Evolutionary conservation across 1,140 invertebrate genomes (phyloP), one percentile per base, ranked within the genome.

Genomic region (Homarus americanus): DNA sequence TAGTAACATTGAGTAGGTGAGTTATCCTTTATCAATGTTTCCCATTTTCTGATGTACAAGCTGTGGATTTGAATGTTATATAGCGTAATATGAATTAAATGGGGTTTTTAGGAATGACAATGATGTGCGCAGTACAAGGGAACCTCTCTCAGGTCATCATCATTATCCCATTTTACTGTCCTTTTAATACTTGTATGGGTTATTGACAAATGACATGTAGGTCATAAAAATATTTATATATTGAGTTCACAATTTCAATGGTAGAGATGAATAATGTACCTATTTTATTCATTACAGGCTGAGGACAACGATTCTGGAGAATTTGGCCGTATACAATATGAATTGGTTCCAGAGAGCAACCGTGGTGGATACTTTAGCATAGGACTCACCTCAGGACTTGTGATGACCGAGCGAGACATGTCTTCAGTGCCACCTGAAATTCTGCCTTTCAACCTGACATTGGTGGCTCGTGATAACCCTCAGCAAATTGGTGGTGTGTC

Each of bases 291-390:
- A 72, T 73, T 49, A 44, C 82, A 92, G 91, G 91, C 91, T 34
- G 24, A 76, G 34, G 91, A 92, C 80, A 84, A 87, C 32, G 91
- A 92, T 69, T 79, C 82, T 28, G 80, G 86, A 32, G 66, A 83
- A 20, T 82, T 87, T 82, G 85, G 85, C 12, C 34, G 5, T 4
- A 53, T 92, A 41, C 49, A 84, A 38, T 92, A 92, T 73, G 58
- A 75, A 15, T 58, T 92, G 44, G 80, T 92, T 34, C 91, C 91
- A 9, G 87, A 92, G 69, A 89, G 91, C 63, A 92, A 92, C 86
- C 82, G 91, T 1, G 91, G 91, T 0, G 86, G 91, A 0, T 92
- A 89, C 86, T 92, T 92, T 38, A 82, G 80, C 36, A 78, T 92
- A 12, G 82, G 76, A 10, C 38, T 17, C 17, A 69, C 79, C 28